Percentiles rank a stretch among this genome's conserved stretches.
phyloP scores from a whole-genome alignment of 2,888 invertebrate species.

The Coelinius sp. region DNA sequence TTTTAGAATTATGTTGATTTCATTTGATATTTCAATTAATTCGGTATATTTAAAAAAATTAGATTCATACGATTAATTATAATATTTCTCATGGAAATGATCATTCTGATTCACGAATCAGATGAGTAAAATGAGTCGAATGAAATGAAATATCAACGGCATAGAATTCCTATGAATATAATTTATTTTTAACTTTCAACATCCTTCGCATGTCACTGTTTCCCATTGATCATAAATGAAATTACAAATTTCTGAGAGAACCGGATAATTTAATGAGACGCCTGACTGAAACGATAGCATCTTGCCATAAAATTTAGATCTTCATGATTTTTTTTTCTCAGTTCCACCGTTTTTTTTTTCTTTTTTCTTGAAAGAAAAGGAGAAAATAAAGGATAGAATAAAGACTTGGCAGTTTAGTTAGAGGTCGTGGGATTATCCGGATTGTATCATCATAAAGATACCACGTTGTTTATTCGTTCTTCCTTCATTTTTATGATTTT shows the following conservation, averaged over 20 bases:
- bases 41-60: too few relatives aligned
- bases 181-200: background rate
- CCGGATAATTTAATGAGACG: slow-evolving; percentile 19
- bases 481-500: slow-evolving; percentile 1
- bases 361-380: slow-evolving; percentile 24
- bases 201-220: background rate
- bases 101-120: too few relatives aligned
- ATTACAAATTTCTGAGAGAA: slow-evolving; percentile 15
- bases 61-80: too few relatives aligned
- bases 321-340: slow-evolving; percentile 1
- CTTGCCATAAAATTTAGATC: slow-evolving; percentile 34
- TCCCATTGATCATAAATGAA: slow-evolving; percentile 20
- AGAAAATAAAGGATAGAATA: slow-evolving; percentile 27
- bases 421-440: slow-evolving; percentile 48
- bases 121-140: too few relatives aligned
- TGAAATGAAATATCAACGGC: background rate
- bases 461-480: slow-evolving; percentile 23
- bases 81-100: too few relatives aligned
- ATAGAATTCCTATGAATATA: background rate
- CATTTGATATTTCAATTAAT: too few relatives aligned
- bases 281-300: slow-evolving; percentile 21
- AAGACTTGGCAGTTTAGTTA: slow-evolving; percentile 5
- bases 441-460: slow-evolving; percentile 52
- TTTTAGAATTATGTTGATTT: too few relatives aligned
- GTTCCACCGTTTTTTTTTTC: background rate